A percentile compares a stretch with the other conserved stretches of the same genome.
phyloP scores from a whole-genome alignment of 2,113 vertebrate genomes.

The Condylura cristata region DNA sequence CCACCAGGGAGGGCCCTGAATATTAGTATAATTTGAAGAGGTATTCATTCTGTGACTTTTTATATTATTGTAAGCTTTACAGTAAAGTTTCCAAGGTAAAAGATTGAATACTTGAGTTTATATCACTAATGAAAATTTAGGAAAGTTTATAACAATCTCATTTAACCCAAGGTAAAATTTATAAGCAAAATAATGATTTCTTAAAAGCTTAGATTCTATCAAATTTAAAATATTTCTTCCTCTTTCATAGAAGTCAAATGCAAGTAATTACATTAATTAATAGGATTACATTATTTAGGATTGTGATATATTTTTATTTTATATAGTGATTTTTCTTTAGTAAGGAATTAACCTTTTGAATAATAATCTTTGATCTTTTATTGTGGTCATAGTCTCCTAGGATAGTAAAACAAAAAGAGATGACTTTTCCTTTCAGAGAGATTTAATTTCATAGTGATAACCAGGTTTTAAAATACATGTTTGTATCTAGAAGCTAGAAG shows the following conservation, averaged over 20 bases:
- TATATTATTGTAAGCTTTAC: neutral
- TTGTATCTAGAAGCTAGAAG: too few relatives aligned
- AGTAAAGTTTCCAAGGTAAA: neutral
- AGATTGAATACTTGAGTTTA: neutral
- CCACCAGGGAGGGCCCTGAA: too few relatives aligned
- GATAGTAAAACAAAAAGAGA: neutral
- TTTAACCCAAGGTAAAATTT: neutral
- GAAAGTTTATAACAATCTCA: neutral
- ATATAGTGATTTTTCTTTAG: neutral
- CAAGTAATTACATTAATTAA: neutral
- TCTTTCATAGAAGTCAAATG: neutral
- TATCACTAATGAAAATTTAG: conserved; percentile 32
- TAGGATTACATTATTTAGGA: neutral
- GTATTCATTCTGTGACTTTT: neutral
- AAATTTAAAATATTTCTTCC: neutral
- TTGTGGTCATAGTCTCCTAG: neutral
- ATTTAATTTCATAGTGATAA: neutral
- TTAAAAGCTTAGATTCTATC: neutral
- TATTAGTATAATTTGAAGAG: neutral
- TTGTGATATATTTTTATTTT: too few relatives aligned
- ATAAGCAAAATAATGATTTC: neutral
- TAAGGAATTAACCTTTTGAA: neutral
- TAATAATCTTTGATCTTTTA: neutral
- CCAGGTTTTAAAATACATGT: neutral
- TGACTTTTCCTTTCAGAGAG: neutral